phyloP scores from a whole-genome alignment of 2,113 vertebrate species.

The Ranitomeya variabilis region DNA sequence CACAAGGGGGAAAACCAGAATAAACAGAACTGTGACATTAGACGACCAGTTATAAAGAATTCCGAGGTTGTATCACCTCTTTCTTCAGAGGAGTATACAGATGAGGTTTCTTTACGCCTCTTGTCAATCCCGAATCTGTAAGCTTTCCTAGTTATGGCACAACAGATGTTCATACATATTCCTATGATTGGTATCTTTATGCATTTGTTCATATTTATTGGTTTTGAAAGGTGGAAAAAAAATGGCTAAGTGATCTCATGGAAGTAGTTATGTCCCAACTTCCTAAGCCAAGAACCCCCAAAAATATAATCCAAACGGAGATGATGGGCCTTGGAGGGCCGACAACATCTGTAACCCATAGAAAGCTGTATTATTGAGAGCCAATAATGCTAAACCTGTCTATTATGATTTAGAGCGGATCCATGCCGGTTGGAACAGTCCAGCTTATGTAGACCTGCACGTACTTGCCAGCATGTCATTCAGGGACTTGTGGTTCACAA shows the following conservation, averaged over 20 bases:
- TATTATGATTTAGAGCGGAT: not conserved
- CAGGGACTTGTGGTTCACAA: not conserved
- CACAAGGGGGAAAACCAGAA: not conserved
- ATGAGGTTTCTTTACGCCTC: not conserved
- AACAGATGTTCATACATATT: not conserved
- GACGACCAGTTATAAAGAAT: not conserved
- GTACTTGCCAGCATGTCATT: not conserved
- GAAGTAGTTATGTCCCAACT: not conserved
- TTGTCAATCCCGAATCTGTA: not conserved
- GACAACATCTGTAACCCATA: slow-evolving; percentile 8
- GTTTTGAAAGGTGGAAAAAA: not conserved
- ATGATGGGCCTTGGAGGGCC: not conserved
- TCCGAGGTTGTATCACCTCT: not conserved
- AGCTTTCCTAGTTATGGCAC: not conserved
- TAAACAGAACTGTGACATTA: not conserved
- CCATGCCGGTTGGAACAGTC: not conserved
- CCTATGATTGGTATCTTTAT: not conserved
- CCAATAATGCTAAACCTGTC: not conserved
- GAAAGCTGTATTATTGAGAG: not conserved
- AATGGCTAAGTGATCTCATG: not conserved
- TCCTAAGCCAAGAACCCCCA: not conserved
- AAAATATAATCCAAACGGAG: not conserved
- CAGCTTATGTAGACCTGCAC: not conserved
- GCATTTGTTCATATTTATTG: not conserved
- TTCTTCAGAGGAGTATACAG: not conserved